These are phyloP conservation scores for Metalampra italica DNA, from an alignment of 2,888 invertebrate species.

Conservation along the genomic window DNA sequence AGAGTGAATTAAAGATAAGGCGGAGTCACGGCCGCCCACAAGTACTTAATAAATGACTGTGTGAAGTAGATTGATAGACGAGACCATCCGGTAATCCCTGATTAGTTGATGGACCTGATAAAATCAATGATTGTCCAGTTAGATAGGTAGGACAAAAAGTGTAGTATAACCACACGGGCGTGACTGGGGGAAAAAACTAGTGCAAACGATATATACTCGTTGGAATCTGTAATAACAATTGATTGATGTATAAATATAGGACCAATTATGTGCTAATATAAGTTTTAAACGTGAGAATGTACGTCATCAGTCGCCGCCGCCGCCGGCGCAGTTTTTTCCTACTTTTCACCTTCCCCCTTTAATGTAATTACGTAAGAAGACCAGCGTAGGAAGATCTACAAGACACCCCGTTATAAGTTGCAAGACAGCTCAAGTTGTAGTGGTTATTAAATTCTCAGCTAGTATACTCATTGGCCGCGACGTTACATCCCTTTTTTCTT, in stretches of 20 bases:
- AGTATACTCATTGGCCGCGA: constrained; percentile 51
- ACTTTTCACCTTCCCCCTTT: constrained; percentile 46
- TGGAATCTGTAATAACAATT: constrained; percentile 10
- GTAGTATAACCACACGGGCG: constrained; percentile 38
- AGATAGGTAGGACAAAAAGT: constrained; percentile 45
- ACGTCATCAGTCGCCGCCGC: constrained; percentile 36
- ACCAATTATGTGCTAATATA: constrained; percentile 8
- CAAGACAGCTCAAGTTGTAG: constrained; percentile 35
- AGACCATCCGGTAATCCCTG: no score
- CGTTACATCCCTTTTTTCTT: constrained; percentile 58
- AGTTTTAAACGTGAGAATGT: constrained; percentile 39
- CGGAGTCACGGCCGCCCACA: no score
- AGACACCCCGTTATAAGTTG: neutral
- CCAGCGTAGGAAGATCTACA: constrained; percentile 32
- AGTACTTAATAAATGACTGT: no score
- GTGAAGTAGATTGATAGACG: no score
- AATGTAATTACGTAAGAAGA: neutral
- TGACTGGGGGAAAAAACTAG: neutral
- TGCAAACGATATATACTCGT: neutral
- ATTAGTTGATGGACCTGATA: no score
- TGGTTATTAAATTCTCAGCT: constrained; percentile 49
- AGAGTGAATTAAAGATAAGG: no score
- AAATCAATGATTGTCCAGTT: no score
- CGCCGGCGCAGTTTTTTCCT: constrained; percentile 34
- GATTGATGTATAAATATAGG: neutral